Base-by-base conservation (phyloP, 2,113 vertebrate genomes). In the Podilymbus podiceps region DNA sequence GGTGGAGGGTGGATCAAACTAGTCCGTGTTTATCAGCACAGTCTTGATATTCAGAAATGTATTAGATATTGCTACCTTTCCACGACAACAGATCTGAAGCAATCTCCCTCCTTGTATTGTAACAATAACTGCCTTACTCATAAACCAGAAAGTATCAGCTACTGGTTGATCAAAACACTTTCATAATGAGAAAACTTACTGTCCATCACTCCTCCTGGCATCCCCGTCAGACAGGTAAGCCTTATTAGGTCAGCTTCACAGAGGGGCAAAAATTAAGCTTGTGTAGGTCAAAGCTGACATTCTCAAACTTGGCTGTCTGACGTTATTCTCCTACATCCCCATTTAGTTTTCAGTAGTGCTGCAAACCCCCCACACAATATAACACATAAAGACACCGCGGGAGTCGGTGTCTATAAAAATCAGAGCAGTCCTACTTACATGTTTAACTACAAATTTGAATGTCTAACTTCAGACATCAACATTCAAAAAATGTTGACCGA, bases 401-500 rank as follows among this genome's bases (percentile, higher is more conserved):
- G 94, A 93, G 83, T 91, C 62, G 25, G 35, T 4, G 7, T 75
- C 83, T 95, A 90, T 90, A 96, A 95, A 97, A 96, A 82, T 50
- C 80, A 63, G 40, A 92, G 46, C 24, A 92, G 86, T 79, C 58
- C 90, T 79, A 93, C 71, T 89, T 95, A 50, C 28, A 23, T 35
- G 73, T 27, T 81, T 50, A 85, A 72, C 77, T 79, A 63, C 24
- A 87, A 46, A 73, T 73, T 31, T 84, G 66, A 38, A 85, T 82
- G 77, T 66, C 81, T 79, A 79, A 81, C 73, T 87, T 87, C 80
- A 91, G 56, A 69, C 20, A 60, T 16, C 3, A 2, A 35, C 38
- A 68, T 58, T 64, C 15, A 53, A 64, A 92, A 88, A 83, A 31
- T 11, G 6, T 18, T 84, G 64, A 24, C 33, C 42, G 62, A 62